phyloP scores from a whole-genome alignment of 2,888 invertebrate species.

The Drosophila formosana region DNA sequence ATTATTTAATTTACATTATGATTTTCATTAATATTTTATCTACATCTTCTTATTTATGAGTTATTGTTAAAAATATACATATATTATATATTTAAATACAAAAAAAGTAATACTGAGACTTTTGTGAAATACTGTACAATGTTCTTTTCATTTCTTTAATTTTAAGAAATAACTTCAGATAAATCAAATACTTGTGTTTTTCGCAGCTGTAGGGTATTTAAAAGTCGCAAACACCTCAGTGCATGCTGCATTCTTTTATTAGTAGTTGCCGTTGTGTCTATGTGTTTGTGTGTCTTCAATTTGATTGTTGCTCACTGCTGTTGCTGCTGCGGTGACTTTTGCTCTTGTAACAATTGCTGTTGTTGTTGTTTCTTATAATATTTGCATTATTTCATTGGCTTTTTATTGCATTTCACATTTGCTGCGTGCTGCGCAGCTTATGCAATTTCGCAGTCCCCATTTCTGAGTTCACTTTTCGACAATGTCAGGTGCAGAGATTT shows the following conservation, averaged over 20 bases:
- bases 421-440: slow-evolving; percentile 43
- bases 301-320: slow-evolving; percentile 37
- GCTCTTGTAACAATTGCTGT: slow-evolving; percentile 1
- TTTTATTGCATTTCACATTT: slow-evolving; percentile 44
- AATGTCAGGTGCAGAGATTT: slow-evolving; percentile 78
- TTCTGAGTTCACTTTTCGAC: slow-evolving; percentile 22
- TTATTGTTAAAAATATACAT: no score
- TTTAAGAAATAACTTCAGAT: no score
- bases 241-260: neutral
- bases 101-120: no score
- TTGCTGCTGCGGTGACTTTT: slow-evolving; percentile 11
- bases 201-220: slow-evolving; percentile 21
- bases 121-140: no score
- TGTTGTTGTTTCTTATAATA: slow-evolving; percentile 29
- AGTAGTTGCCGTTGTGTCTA: neutral
- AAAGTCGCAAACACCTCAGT: neutral
- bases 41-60: no score
- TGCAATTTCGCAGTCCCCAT: slow-evolving; percentile 55
- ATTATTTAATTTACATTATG: no score
- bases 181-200: neutral
- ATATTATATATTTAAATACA: no score
- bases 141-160: no score
- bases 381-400: slow-evolving; percentile 50
- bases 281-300: slow-evolving; percentile 15
- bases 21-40: no score